Base-by-base conservation (phyloP, 2,113 vertebrate genomes). In the Psophia crepitans region DNA sequence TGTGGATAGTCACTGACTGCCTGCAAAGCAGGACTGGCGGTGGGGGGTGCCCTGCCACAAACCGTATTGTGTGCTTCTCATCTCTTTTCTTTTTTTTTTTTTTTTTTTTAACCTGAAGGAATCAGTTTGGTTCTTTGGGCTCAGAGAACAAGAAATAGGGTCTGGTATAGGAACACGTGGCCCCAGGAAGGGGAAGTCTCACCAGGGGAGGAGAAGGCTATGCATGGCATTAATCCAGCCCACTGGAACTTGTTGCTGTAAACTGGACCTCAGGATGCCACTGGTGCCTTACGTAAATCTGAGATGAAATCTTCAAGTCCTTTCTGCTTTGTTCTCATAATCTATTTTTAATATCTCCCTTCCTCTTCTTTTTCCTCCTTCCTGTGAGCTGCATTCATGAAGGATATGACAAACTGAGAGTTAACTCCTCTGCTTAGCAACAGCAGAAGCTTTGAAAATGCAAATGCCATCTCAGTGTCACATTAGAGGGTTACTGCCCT, bases 351-450 rank as follows among this genome's bases (percentile, higher is more conserved):
- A 87, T 82, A 78, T 49, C 8, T 65, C 24, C 84, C n/a, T 91
- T 90, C 37, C 41, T 88, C 18, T 48, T 74, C 86, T 87, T 41
- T 94, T 83, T 70, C 44, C 63, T 95, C 26, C 66, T 90, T 91
- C 46, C 90, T 51, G 26, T 2, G 5, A 84, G 24, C 39, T 0
- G 0, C 2, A 0, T 66, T 90, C 60, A 51, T 56, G 63, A 73
- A 90, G 43, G 16, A 76, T 79, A 76, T 79, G 66, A 93, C 70
- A 87, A 91, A 85, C 68, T 27, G 74, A 79, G 46, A 84, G 33
- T 81, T 93, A 90, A 81, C 39, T 87, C 51, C 73, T 96, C 80
- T 96, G 85, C 96, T 95, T 94, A 95, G 88, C 90, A 95, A 95
- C 92, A 94, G 76, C 73, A 88, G 85, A 92, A 90, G 76, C 56